Evolutionary conservation across 2,888 invertebrate species (phyloP).

Genomic region (Eilema caniola): DNA sequence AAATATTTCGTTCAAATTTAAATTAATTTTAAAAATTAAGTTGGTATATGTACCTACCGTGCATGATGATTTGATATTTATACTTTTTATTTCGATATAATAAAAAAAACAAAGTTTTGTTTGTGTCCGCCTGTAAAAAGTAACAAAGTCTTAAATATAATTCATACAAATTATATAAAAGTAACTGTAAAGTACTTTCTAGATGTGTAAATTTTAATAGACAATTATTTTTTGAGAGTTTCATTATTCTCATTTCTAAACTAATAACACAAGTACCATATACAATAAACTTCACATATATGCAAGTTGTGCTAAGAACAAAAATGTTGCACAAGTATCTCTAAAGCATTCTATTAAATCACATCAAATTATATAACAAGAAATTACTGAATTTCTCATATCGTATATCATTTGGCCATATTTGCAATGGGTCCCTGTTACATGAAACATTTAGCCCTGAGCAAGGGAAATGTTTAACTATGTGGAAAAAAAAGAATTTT

Average conservation of each 20-base stretch:
- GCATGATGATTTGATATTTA: no score
- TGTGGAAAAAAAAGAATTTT: slow-evolving; percentile 71
- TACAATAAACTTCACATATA: neutral
- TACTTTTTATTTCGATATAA: no score
- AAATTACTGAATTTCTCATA: slow-evolving; percentile 52
- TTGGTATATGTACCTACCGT: no score
- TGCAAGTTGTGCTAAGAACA: neutral
- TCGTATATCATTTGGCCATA: slow-evolving; percentile 46
- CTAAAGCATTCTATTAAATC: neutral
- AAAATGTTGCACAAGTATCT: neutral
- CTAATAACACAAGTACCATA: neutral
- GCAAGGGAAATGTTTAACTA: slow-evolving; percentile 71
- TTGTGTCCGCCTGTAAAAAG: no score
- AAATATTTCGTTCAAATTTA: no score
- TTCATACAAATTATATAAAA: no score
- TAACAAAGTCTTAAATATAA: no score
- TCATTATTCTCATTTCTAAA: neutral
- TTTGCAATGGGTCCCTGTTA: slow-evolving; percentile 55
- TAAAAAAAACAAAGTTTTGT: no score
- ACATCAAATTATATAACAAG: slow-evolving; percentile 38
- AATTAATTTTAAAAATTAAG: no score
- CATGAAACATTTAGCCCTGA: slow-evolving; percentile 66
- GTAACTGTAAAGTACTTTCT: no score
- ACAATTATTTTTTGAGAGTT: no score
- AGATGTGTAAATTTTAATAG: no score